Evolutionary conservation across 2,113 vertebrate genomes (phyloP), one percentile per base, ranked within the genome.

Genomic region (Sturnus vulgaris): DNA sequence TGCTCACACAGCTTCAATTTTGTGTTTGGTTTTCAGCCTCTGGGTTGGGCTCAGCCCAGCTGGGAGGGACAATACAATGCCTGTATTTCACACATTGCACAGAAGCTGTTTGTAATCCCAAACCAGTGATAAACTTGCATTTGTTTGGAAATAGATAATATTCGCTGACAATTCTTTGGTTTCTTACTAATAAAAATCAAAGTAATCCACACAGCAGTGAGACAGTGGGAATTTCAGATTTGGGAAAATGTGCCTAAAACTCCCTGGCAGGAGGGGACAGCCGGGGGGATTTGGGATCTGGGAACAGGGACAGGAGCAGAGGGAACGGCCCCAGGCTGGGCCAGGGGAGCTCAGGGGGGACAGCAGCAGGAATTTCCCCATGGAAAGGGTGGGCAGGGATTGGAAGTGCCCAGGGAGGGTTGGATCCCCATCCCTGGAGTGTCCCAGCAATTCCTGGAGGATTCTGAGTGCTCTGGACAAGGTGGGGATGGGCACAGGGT

Each of bases 381-480:
- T 37, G 83, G 72, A 76, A 68, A 77, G 53, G 71, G 52, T 13
- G 31, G 1, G 35, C 37, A 76, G 61, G 42, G 1, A 1, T 15
- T 42, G 80, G 55, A 0, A 61, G 2, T 86, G 61, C 44, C 71
- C 53, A 33, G 61, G 63, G 37, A 60, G 72, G 25, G 9, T 15
- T 77, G 71, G 1, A 68, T 77, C 4, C 53, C 83, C 63, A 52
- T 10, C 63, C 72, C 46, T 77, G 72, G 9, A 23, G 63, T 33
- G 72, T 2, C 37, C 40, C 2, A 5, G 68, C 17, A 52, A 20
- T 1, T 1, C 5, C 65, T 63, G 57, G 75, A 5, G 2, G 42
- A 40, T 40, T 40, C 76, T 65, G 0, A 23, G 86, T 0, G 66
- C 39, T 83, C 39, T 64, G 59, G 49, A 71, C 56, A 40, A 0